Evolutionary conservation across 2,113 vertebrate genomes (phyloP).

Genomic region (Tetrao urogallus): DNA sequence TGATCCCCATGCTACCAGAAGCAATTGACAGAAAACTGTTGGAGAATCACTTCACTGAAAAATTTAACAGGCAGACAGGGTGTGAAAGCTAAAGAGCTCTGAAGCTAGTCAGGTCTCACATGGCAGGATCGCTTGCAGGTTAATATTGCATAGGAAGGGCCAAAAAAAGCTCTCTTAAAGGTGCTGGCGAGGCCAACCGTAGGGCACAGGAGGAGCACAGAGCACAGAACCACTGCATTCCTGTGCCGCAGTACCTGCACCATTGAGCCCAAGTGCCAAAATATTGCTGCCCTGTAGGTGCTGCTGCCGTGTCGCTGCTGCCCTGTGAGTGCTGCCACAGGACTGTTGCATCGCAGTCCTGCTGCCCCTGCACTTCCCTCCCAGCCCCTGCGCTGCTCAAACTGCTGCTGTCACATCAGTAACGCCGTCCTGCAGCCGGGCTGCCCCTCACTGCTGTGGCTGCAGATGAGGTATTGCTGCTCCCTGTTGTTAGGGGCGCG

Average conservation of each 20-base stretch:
- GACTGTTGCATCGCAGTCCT: neutral
- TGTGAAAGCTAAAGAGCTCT: slow-evolving; percentile 70
- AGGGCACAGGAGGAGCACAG: neutral
- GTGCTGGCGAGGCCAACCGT: neutral
- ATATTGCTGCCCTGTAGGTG: neutral
- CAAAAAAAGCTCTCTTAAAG: neutral
- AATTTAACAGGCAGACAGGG: slow-evolving; percentile 62
- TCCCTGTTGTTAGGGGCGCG: fast-evolving
- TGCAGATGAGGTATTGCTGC: neutral
- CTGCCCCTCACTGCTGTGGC: neutral
- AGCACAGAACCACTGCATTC: fast-evolving
- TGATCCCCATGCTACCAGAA: slow-evolving; percentile 30
- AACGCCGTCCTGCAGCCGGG: neutral
- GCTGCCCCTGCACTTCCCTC: neutral
- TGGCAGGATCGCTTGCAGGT: slow-evolving; percentile 37
- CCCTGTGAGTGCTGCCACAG: neutral
- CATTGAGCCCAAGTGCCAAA: neutral
- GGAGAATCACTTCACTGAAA: slow-evolving; percentile 68
- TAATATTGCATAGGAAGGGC: slow-evolving; percentile 57
- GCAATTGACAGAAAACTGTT: slow-evolving; percentile 69
- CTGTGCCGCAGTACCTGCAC: neutral
- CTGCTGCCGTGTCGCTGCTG: neutral
- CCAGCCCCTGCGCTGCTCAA: neutral
- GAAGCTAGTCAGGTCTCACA: slow-evolving; percentile 46
- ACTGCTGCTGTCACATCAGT: neutral